Evolutionary conservation across 1,140 invertebrate species (phyloP).

Genomic region (Megalopta genalis): DNA sequence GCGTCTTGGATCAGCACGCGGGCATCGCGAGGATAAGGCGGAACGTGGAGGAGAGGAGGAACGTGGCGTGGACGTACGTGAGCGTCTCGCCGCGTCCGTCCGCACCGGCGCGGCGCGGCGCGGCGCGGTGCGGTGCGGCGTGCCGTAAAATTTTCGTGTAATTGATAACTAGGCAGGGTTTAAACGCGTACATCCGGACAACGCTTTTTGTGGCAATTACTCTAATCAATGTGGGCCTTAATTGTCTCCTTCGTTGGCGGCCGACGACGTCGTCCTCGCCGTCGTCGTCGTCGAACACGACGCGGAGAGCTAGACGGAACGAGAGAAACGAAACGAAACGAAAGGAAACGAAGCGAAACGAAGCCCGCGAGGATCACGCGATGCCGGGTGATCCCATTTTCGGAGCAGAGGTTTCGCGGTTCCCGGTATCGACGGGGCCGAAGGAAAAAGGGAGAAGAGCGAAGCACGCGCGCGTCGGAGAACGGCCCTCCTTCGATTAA

Average conservation of each 20-base stretch:
- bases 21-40: too few species aligned
- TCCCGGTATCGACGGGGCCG: conserved; percentile 7
- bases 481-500: conserved; percentile 64
- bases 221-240: conserved; percentile 74
- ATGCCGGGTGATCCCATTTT: not conserved
- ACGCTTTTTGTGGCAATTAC: conserved; percentile 69
- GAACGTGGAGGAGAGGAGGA: too few species aligned
- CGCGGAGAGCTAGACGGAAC: too few species aligned
- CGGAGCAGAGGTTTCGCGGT: not conserved
- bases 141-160: conserved; percentile 60
- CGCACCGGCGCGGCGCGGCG: not conserved
- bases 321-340: not conserved
- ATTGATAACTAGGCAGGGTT: conserved; percentile 67
- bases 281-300: too few species aligned
- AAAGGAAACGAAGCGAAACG: not conserved
- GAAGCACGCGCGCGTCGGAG: conserved; percentile 16
- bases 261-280: conserved; percentile 38
- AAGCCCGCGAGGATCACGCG: not conserved
- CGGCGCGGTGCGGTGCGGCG: not conserved
- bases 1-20: too few species aligned
- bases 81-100: too few species aligned
- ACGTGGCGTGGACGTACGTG: too few species aligned
- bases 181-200: conserved; percentile 74
- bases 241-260: conserved; percentile 61
- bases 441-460: conserved; percentile 18